Evolutionary conservation across 2,113 vertebrate species (phyloP), one percentile per base, ranked within the genome.

Genomic region (Larimichthys crocea): DNA sequence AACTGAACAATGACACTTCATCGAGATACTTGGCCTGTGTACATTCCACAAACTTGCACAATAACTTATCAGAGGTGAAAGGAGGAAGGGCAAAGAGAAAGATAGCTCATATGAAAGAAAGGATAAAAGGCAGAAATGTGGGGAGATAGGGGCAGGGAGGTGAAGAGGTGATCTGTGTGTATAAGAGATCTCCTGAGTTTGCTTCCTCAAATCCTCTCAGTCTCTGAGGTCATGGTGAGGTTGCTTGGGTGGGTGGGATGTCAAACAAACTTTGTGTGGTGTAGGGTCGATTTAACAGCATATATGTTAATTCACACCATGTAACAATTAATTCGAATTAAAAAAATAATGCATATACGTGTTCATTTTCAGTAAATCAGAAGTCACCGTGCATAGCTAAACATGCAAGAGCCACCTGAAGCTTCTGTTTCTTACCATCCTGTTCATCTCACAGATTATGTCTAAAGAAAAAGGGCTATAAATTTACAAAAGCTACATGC

Each of bases 1-100:
- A 80, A 85, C 60, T 60, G 84, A 88, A 92, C 91, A 91, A 92
- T 89, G 88, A 82, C 80, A 83, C 84, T 88, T 85, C 84, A 70
- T 79, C 78, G 53, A 90, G 85, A 89, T 91, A 59, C 66, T 82
- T 74, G 81, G 79, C 66, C 76, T 92, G 92, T 93, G 92, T 92
- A 89, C 90, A 93, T 92, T 94, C 92, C 90, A 83, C 65, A 79
- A 64, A 86, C 72, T 76, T 92, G 90, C 90, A 92, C 92, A 94
- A 93, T 90, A 89, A 91, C 86, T 92, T 90, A 93, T 90, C 90
- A 67, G 53, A 52, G 83, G 83, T 63, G 40, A 92, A 91, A 91
- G 79, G 86, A 92, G 88, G 92, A 91, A 90, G 89, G 88, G 80
- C 62, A 68, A 70, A 76, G 79, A 82, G 80, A 89, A 75, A 87